Conservation (phyloP, 2,888 invertebrate genomes). For the Saturnia pavonia region DNA sequence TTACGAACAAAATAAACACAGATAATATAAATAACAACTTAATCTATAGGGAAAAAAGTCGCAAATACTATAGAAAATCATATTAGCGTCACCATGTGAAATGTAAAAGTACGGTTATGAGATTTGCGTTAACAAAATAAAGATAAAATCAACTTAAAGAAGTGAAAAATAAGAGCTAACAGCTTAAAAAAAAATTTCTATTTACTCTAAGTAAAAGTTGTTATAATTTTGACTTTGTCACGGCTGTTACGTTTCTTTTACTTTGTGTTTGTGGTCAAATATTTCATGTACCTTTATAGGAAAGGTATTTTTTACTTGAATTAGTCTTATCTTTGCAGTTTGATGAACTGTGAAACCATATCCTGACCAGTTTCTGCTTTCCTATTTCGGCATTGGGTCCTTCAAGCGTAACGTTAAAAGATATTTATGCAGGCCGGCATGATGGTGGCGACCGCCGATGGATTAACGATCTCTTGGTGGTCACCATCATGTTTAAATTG, state of each 20-base stretch:
- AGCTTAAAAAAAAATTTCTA: background rate
- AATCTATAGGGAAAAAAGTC: conserved; percentile 8
- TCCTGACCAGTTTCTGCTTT: too few species aligned
- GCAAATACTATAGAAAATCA: background rate
- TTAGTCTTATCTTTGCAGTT: background rate
- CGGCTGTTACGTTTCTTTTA: background rate
- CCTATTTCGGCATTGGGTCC: too few species aligned
- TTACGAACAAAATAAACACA: background rate
- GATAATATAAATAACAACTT: background rate
- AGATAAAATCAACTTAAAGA: background rate
- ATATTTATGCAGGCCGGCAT: too few species aligned
- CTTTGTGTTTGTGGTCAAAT: conserved; percentile 7
- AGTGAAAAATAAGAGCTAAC: conserved; percentile 1
- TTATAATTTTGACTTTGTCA: conserved; percentile 8
- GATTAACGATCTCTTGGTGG: too few species aligned
- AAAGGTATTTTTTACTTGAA: background rate
- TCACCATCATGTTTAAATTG: too few species aligned
- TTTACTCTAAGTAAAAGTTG: conserved; percentile 13
- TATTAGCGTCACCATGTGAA: conserved; percentile 7
- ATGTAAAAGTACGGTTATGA: conserved; percentile 4
- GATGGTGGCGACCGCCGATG: too few species aligned
- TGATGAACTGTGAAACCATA: too few species aligned
- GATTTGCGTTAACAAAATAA: conserved; percentile 3
- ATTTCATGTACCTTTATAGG: background rate
- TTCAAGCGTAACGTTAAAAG: too few species aligned